Evolutionary conservation across 2,797 vertebrate species (phyloP).

Genomic region (Amblyraja radiata): DNA sequence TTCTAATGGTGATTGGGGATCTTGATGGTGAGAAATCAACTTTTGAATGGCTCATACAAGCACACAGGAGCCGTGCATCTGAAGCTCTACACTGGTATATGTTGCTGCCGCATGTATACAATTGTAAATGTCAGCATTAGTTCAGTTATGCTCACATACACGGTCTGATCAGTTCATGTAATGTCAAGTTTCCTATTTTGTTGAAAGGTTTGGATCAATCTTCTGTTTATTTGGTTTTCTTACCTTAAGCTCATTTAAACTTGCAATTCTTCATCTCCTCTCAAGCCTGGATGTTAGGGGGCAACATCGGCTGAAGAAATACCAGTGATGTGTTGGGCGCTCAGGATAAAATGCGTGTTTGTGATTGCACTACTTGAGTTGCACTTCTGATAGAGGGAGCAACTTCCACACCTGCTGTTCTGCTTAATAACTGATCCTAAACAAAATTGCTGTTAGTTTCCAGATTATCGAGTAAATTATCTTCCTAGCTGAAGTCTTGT

Average conservation of each 20-base stretch:
- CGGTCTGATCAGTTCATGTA: neutral
- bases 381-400: neutral
- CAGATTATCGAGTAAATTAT: neutral
- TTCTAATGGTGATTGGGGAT: neutral
- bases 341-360: neutral
- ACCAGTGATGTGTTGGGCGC: neutral
- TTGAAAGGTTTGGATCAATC: neutral
- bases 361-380: neutral
- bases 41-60: neutral
- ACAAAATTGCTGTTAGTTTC: neutral
- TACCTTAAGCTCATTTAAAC: neutral
- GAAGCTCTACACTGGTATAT: neutral
- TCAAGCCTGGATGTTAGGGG: neutral
- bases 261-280: too few species aligned
- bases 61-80: neutral
- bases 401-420: neutral
- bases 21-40: neutral
- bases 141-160: neutral
- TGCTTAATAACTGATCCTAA: neutral
- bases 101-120: neutral
- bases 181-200: neutral
- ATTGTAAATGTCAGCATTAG: neutral
- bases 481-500: neutral
- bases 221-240: neutral
- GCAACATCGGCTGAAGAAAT: neutral